Conservation (phyloP, 2,797 vertebrate genomes). For the Neosilurus hyrtlii region DNA sequence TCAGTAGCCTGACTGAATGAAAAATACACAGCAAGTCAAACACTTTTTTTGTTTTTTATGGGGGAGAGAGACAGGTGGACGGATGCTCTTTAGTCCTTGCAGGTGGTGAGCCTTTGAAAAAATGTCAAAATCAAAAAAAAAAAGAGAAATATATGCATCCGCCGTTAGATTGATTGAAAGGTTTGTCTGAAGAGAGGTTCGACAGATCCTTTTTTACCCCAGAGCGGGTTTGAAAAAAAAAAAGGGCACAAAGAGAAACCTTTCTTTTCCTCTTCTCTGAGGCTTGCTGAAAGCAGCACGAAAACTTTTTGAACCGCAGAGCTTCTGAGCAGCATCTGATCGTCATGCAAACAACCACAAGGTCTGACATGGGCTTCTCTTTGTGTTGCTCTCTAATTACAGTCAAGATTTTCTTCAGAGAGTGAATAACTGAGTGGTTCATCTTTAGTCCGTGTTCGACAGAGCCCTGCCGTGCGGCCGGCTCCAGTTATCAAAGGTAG, state of each 20-base stretch:
- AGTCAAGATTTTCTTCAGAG: neutral
- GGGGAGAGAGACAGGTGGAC: slow-evolving; percentile 29
- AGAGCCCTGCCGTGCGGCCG: neutral
- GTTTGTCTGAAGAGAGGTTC: neutral
- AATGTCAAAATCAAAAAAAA: neutral
- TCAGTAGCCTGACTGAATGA: neutral
- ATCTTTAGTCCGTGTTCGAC: neutral
- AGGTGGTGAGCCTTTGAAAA: slow-evolving; percentile 17
- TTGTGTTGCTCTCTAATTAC: neutral
- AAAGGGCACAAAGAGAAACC: neutral
- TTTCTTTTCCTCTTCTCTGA: neutral
- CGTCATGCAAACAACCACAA: neutral
- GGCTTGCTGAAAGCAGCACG: neutral
- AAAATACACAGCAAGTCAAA: neutral
- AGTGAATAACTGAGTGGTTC: neutral
- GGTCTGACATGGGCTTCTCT: neutral
- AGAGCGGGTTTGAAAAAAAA: neutral
- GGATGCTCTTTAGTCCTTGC: neutral
- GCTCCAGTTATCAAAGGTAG: slow-evolving; percentile 17
- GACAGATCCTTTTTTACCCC: neutral
- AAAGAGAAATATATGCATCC: neutral
- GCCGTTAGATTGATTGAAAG: neutral
- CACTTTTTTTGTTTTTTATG: neutral
- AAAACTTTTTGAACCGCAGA: neutral
- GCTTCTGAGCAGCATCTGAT: slow-evolving; percentile 50